Evolutionary conservation across 2,888 invertebrate species (phyloP).

Genomic region (Zygothrica quintamaculata): DNA sequence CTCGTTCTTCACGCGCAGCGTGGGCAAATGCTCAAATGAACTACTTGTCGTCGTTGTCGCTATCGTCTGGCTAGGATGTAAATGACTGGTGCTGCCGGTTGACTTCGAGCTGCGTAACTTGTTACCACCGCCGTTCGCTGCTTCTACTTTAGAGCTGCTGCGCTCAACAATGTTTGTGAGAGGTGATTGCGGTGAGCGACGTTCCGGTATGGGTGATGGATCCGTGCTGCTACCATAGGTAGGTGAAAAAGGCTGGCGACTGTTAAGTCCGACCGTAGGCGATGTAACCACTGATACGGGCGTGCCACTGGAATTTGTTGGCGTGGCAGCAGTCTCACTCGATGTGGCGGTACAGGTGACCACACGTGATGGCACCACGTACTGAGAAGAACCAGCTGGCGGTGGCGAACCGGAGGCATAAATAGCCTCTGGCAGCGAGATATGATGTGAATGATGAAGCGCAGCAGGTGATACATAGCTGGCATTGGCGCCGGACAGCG

Average conservation of each 20-base stretch:
- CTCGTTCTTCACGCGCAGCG: slow-evolving; percentile 86
- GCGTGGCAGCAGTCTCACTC: slow-evolving; percentile 69
- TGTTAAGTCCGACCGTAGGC: slow-evolving; percentile 55
- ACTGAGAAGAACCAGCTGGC: slow-evolving; percentile 82
- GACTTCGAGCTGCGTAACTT: slow-evolving; percentile 80
- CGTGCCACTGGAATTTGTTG: slow-evolving; percentile 48
- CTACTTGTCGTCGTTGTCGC: slow-evolving; percentile 79
- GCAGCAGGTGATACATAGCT: slow-evolving; percentile 59
- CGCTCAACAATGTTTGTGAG: slow-evolving; percentile 45
- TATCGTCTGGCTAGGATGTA: slow-evolving; percentile 63
- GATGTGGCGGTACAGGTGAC: slow-evolving; percentile 61
- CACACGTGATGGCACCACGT: slow-evolving; percentile 77
- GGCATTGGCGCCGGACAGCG: slow-evolving; percentile 78
- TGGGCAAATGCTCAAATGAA: slow-evolving; percentile 83
- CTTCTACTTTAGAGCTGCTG: slow-evolving; percentile 40
- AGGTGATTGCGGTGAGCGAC: slow-evolving; percentile 69
- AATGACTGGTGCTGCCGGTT: slow-evolving; percentile 61
- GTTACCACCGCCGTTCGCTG: slow-evolving; percentile 58
- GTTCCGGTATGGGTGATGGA: slow-evolving; percentile 54
- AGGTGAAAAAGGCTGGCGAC: slow-evolving; percentile 77
- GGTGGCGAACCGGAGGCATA: slow-evolving; percentile 82
- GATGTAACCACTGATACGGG: slow-evolving; percentile 65
- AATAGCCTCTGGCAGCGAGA: slow-evolving; percentile 83
- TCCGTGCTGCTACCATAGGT: slow-evolving; percentile 69
- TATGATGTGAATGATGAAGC: slow-evolving; percentile 83